phyloP scores from a whole-genome alignment of 2,797 vertebrate genomes.

The Muscicapa comitata region DNA sequence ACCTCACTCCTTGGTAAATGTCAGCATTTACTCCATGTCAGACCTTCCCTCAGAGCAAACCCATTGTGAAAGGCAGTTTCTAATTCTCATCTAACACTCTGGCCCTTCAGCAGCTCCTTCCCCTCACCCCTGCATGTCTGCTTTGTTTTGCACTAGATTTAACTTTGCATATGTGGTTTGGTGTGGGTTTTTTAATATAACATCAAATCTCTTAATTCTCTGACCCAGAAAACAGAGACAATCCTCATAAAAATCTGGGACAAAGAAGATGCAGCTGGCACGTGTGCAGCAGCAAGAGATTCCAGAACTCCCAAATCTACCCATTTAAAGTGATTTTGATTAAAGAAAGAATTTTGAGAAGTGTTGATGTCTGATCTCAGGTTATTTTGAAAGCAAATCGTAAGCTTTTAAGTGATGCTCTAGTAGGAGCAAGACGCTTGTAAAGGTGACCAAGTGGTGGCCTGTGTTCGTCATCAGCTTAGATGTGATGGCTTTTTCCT shows the following conservation, averaged over 20 bases:
- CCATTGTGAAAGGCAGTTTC: neutral
- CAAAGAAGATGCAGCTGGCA: conserved; percentile 15
- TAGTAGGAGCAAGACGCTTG: neutral
- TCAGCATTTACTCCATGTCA: neutral
- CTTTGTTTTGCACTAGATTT: conserved; percentile 31
- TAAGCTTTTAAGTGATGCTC: neutral
- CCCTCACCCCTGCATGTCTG: neutral
- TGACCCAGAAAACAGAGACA: conserved; percentile 67
- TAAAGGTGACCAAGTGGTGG: rapidly evolving
- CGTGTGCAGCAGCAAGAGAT: neutral
- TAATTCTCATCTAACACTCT: neutral
- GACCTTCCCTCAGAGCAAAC: neutral
- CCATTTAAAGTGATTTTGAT: conserved; percentile 48
- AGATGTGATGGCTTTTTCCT: neutral
- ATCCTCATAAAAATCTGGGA: conserved; percentile 63
- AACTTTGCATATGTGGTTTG: neutral
- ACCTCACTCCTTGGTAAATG: neutral
- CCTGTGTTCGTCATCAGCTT: rapidly evolving
- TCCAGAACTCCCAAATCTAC: neutral
- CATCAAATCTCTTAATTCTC: conserved; percentile 69
- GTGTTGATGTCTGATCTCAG: neutral
- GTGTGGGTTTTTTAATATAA: conserved; percentile 22
- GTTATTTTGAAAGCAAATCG: conserved; percentile 25
- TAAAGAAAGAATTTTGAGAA: conserved; percentile 33
- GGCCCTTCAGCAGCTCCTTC: neutral